Conservation (phyloP, 2,888 invertebrate genomes). For the Lepidochrysops patricia region DNA sequence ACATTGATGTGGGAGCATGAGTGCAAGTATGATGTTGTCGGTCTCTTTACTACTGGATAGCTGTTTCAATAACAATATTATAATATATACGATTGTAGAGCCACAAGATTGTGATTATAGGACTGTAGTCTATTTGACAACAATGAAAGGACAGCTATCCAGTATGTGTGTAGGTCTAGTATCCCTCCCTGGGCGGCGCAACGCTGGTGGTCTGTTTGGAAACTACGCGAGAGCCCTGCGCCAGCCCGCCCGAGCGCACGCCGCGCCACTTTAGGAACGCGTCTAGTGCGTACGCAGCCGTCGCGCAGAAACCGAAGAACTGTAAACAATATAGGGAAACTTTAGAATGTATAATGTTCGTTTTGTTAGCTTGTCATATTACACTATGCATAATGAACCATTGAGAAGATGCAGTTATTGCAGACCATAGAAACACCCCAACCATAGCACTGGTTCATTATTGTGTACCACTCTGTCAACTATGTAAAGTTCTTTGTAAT, state of each 20-base stretch:
- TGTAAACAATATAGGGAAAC: conserved; percentile 39
- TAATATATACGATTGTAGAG: too few relatives aligned
- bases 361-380: not conserved
- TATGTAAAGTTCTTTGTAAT: too few relatives aligned
- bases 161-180: conserved; percentile 30
- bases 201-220: conserved; percentile 77
- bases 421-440: too few relatives aligned
- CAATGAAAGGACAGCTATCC: not conserved
- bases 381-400: too few relatives aligned
- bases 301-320: conserved; percentile 91
- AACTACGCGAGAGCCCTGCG: conserved; percentile 81
- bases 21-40: too few relatives aligned
- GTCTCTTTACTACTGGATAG: not conserved
- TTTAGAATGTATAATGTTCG: not conserved
- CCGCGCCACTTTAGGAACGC: conserved; percentile 85
- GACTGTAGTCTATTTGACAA: too few relatives aligned
- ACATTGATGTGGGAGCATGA: too few relatives aligned
- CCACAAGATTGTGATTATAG: too few relatives aligned
- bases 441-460: too few relatives aligned
- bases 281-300: conserved; percentile 85
- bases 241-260: conserved; percentile 78
- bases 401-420: too few relatives aligned
- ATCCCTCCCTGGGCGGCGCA: conserved; percentile 43
- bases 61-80: too few relatives aligned
- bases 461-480: too few relatives aligned